A percentile compares a stretch with the other conserved stretches of the same genome.
These are phyloP conservation scores for Eurystomus glaucurus DNA, from an alignment of 2,797 vertebrate species.

Conservation along the genomic window DNA sequence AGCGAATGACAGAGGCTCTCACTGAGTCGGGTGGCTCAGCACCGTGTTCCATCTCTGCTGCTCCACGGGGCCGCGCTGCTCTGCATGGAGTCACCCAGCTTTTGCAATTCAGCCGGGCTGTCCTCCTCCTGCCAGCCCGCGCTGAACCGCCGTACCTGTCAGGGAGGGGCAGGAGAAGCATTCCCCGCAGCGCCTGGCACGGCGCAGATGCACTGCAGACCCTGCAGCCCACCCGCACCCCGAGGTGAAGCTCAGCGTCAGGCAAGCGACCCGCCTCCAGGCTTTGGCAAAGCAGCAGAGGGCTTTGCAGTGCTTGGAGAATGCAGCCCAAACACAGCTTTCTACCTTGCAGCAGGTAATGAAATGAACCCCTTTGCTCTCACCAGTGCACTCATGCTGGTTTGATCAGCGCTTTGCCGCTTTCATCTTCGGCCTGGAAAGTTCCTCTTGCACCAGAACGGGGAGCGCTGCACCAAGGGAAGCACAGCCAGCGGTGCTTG, in stretches of 20 bases:
- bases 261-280: neutral
- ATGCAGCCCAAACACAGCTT: neutral
- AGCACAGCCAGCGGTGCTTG: fast-evolving
- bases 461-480: fast-evolving
- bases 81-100: neutral
- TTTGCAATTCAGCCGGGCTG: neutral
- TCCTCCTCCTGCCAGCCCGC: neutral
- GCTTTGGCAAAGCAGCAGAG: neutral
- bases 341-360: neutral
- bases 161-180: neutral
- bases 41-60: neutral
- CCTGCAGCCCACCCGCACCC: fast-evolving
- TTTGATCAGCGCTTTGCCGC: neutral
- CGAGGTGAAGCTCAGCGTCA: fast-evolving
- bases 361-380: neutral
- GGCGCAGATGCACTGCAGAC: fast-evolving
- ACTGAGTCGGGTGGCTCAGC: slow-evolving; percentile 78
- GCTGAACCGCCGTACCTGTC: fast-evolving
- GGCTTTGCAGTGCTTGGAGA: neutral
- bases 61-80: no score
- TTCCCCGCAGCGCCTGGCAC: fast-evolving
- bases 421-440: neutral
- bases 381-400: fast-evolving
- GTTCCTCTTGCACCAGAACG: fast-evolving
- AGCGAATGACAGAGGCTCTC: slow-evolving; percentile 92